Base-by-base conservation (phyloP, 64 coral and sea anemone genomes). In the Actinia equina region DNA sequence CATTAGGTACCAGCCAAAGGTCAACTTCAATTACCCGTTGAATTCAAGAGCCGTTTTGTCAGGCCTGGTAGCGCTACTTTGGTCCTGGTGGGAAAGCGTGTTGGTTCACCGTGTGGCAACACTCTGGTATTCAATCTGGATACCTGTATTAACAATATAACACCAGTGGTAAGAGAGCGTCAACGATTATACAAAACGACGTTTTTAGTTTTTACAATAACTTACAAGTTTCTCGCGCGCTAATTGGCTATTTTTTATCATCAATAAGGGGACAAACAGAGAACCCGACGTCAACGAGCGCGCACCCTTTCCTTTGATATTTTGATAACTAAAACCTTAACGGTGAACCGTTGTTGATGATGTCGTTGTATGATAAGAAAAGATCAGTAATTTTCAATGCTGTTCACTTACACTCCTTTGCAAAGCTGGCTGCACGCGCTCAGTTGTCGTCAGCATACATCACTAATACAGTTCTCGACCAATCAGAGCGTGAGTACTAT, bases 11-110 rank as follows among this genome's bases (percentile, higher is more conserved):
- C 97, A 30, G 44, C 97, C 18, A 99, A 90, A 61, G 90, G 93
- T 59, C 90, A 99, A 11, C 76, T 99, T 17, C 97, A 99, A 83
- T 82, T 99, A 22, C 93, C 97, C 52, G 93, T 99, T 13, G 93
- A 99, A 43, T 99, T 99, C 88, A 99, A 95, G 86, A 99, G 97
- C 59, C 93, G 97, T 30, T 99, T 99, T 51, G 82, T 99, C 25
- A 92, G 97, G 83, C 93, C 97, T 17, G 93, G 97, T 44, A 88
- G 52, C 43, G 97, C 83, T 78, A 94, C 91, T 16, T 30, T 99
- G 37, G 97, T 99, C 27, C 93, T 99, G 82, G 93, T 99, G 44
- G 97, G 97, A 8, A 99, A 90, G 86, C 91, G 97, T 8, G 88
- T 90, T 44, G 97, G 93, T 6, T 90, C 91, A 44, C 83, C 97